These are phyloP conservation scores for Picus viridis DNA, from an alignment of 2,797 vertebrate species.

Conservation along the genomic window DNA sequence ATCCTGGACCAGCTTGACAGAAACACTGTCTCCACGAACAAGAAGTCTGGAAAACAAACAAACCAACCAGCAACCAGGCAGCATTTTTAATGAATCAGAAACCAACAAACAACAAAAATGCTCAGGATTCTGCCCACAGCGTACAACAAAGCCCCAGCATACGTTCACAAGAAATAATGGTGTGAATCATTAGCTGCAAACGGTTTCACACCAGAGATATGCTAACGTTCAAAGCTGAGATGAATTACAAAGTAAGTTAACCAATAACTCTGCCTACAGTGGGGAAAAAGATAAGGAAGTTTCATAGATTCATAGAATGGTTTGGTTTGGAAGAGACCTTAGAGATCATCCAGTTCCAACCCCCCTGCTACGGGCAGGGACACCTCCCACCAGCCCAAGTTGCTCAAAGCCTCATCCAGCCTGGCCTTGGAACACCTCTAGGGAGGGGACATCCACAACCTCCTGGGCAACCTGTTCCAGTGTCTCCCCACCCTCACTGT, in stretches of 20 bases:
- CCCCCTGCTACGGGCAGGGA: no score
- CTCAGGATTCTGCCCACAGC: neutral
- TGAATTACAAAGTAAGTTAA: neutral
- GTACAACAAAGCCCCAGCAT: neutral
- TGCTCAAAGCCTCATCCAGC: no score
- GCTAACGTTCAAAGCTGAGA: neutral
- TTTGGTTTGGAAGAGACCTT: no score
- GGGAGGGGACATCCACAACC: no score
- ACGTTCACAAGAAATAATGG: slow-evolving; percentile 14
- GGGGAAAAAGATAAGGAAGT: neutral
- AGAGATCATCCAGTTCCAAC: no score
- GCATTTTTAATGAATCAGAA: neutral
- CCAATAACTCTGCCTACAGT: neutral
- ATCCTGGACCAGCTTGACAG: neutral
- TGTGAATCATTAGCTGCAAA: neutral
- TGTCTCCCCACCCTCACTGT: no score
- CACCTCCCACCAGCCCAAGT: no score
- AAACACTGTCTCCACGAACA: neutral
- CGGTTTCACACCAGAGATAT: neutral
- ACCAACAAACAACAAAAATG: neutral
- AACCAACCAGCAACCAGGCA: neutral
- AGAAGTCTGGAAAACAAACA: neutral
- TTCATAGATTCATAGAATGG: neutral
- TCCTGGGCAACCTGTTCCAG: no score
- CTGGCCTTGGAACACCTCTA: no score